Evolutionary conservation across 2,797 vertebrate genomes (phyloP).

Genomic region (Nannoperca obscura): DNA sequence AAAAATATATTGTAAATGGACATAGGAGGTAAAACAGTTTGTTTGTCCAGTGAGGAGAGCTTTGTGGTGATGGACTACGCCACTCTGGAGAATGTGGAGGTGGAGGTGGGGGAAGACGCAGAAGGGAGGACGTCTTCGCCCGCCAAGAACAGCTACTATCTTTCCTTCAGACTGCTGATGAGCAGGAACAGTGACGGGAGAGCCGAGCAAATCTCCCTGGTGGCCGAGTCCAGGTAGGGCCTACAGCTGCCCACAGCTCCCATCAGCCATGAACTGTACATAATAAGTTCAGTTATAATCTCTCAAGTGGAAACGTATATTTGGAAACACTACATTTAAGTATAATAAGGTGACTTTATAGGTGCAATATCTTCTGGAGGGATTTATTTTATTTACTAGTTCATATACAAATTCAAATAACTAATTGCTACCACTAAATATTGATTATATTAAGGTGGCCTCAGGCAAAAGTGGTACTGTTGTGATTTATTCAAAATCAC

Average conservation of each 20-base stretch:
- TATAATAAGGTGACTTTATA: not conserved
- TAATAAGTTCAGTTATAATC: not conserved
- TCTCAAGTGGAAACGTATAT: not conserved
- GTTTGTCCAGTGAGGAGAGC: constrained; percentile 90
- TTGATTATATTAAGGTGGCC: not conserved
- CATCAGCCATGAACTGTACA: not conserved
- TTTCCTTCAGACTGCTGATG: constrained; percentile 89
- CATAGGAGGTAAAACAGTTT: not conserved
- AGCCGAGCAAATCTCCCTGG: constrained; percentile 86
- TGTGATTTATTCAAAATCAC: constrained; percentile 1
- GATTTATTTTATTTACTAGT: not conserved
- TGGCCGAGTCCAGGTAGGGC: constrained; percentile 87
- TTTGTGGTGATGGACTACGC: constrained; percentile 93
- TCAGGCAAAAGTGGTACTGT: not conserved
- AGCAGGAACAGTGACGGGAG: constrained; percentile 90
- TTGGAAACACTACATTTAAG: not conserved
- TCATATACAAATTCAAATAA: not conserved
- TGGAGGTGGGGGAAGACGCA: constrained; percentile 79
- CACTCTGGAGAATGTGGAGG: constrained; percentile 88
- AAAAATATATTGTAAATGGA: not conserved
- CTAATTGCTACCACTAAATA: not conserved
- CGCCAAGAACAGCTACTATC: constrained; percentile 63
- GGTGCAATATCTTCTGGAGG: not conserved
- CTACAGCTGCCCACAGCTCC: constrained; percentile 56
- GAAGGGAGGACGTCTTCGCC: constrained; percentile 70